Conservation (phyloP, 1,140 invertebrate species). For the Babylonia areolata region DNA sequence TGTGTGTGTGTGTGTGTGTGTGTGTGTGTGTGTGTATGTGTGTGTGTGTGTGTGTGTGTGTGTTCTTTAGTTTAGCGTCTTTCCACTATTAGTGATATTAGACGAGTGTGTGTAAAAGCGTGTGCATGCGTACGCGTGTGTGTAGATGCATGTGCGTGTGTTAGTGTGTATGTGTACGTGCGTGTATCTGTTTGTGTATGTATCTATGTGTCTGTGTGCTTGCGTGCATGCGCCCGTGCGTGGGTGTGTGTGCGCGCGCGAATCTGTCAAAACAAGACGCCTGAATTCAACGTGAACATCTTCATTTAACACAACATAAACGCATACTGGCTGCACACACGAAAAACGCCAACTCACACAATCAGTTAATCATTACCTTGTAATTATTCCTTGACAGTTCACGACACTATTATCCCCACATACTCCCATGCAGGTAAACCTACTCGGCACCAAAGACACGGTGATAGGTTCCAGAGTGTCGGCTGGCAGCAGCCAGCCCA, state of each 20-base stretch:
- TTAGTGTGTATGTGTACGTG: background rate
- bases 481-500: slow-evolving; percentile 3
- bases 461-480: slow-evolving; percentile 29
- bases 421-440: slow-evolving; percentile 31
- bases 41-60: background rate
- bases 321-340: background rate
- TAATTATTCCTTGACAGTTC: too few species aligned
- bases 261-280: background rate
- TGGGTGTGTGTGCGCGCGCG: background rate
- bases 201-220: too few species aligned
- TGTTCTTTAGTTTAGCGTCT: background rate
- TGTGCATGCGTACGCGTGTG: background rate
- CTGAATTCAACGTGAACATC: too few species aligned
- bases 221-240: background rate
- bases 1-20: background rate
- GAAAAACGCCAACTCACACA: background rate
- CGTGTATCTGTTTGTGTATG: background rate
- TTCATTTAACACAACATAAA: background rate
- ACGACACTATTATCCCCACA: background rate
- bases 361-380: background rate
- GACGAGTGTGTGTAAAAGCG: background rate
- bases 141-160: background rate
- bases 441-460: slow-evolving; percentile 39
- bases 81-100: too few species aligned
- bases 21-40: background rate